phyloP scores from a whole-genome alignment of 2,113 vertebrate species.

The Mormoops blainvillei region DNA sequence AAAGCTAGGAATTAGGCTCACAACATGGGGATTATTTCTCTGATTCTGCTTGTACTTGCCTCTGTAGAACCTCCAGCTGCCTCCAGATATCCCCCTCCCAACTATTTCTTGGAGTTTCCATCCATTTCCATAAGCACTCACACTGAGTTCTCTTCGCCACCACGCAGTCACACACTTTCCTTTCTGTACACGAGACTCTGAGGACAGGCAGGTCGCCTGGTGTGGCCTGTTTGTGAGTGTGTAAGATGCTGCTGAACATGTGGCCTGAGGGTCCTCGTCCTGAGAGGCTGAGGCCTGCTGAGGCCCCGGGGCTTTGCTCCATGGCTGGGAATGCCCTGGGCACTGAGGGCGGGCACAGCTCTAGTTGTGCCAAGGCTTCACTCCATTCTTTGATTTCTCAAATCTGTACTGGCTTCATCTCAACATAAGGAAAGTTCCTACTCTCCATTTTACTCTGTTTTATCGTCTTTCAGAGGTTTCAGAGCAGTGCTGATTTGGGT shows the following conservation, averaged over 20 bases:
- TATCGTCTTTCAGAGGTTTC: neutral
- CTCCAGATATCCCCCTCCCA: neutral
- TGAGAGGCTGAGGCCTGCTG: neutral
- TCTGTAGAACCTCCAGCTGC: neutral
- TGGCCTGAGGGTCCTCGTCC: no score
- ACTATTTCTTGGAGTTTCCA: neutral
- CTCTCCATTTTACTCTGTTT: neutral
- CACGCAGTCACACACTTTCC: fast-evolving
- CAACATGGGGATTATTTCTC: neutral
- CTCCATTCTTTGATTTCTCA: neutral
- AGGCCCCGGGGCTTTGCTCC: neutral
- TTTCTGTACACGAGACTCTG: neutral
- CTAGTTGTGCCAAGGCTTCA: neutral
- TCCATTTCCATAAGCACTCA: neutral
- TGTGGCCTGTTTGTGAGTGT: neutral
- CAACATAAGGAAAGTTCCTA: neutral
- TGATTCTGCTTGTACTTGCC: neutral
- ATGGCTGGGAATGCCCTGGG: neutral
- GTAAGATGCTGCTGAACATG: neutral
- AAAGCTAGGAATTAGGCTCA: neutral
- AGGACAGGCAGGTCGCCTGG: no score
- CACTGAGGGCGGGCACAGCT: neutral
- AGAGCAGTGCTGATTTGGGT: neutral
- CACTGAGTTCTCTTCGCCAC: neutral
- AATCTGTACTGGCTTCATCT: neutral